Percentiles rank a stretch among this genome's conserved stretches.
Conservation (phyloP, 1,140 invertebrate species). For the Forficula auricularia region DNA sequence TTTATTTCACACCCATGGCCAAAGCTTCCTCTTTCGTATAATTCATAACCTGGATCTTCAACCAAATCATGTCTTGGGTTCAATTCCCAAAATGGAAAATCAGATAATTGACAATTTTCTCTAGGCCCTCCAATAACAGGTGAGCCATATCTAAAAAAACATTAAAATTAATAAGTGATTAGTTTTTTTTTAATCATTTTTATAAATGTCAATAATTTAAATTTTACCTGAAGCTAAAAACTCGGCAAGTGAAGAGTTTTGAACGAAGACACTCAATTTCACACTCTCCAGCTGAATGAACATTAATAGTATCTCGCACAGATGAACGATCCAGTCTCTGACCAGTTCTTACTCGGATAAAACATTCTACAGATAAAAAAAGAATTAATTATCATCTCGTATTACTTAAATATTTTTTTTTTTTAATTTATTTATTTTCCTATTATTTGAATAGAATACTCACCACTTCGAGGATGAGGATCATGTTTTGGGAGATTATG, state of each 20-base stretch:
- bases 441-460: slow-evolving; percentile 9
- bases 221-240: slow-evolving; percentile 52
- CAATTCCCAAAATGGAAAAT: slow-evolving; percentile 45
- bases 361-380: slow-evolving; percentile 46
- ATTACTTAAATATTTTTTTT: slow-evolving; percentile 7
- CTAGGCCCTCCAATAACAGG: slow-evolving; percentile 37
- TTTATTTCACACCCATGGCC: slow-evolving; percentile 56
- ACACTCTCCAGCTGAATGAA: slow-evolving; percentile 51
- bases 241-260: slow-evolving; percentile 48
- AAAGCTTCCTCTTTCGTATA: slow-evolving; percentile 59
- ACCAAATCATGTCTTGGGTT: slow-evolving; percentile 35
- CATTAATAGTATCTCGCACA: slow-evolving; percentile 40
- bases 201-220: too few species aligned
- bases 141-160: slow-evolving; percentile 36
- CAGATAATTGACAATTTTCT: slow-evolving; percentile 54
- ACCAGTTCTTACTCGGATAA: slow-evolving; percentile 56
- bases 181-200: too few species aligned
- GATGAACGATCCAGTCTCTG: slow-evolving; percentile 40
- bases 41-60: slow-evolving; percentile 42
- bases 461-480: slow-evolving; percentile 21
- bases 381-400: slow-evolving; percentile 6
- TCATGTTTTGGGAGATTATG: background rate
- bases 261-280: slow-evolving; percentile 26
- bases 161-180: background rate
- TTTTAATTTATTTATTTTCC: slow-evolving; percentile 3